Base-by-base conservation (phyloP, 2,797 vertebrate species). In the Myotis daubentonii region DNA sequence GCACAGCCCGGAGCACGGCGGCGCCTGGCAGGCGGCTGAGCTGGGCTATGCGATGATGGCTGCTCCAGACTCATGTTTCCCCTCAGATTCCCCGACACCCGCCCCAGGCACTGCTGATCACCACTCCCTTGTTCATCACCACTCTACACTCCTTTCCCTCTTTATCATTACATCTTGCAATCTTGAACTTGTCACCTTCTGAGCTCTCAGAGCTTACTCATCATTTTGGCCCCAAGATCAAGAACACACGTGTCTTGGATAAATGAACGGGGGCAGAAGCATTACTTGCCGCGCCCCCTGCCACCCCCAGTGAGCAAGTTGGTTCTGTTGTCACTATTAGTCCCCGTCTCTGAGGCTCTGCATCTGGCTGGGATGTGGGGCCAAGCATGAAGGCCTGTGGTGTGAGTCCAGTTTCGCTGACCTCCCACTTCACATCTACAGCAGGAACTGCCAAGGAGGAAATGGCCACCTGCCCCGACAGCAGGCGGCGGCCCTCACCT, bases 401-500 rank as follows among this genome's bases (percentile, higher is more conserved):
- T 57, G 36, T 86, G 49, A 89, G 36, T 75, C 57, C 79, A 33
- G 53, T 55, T 83, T 91, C 41, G 66, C n/a, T 93, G 19, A 80
- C 84, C 25, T 89, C 33, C 70, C 47, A 55, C 33, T 6, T 93
- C 47, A 47, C 6, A 25, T 41, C 68, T 74, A 68, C 4, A 60
- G 66, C 66, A 80, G 66, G 23, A 74, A 79, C 8, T 47, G 60
- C 49, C 6, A 11, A 84, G 70, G 62, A 87, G 95, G 86, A 94
- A 81, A 78, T 0, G 47, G 84, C 36, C 23, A 2, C n/a, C 87
- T 71, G 62, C 41, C 20, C 75, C 28, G 20, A 51, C 6, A 11
- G n/a, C 51, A 89, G 80, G 53, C n/a, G 15, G 91, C 13, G 15
- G 28, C 68, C 62, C 97, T 97, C 88, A 99, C 99, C 99, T 99